Conservation (phyloP, 1,140 invertebrate species). For the Samia ricini region DNA sequence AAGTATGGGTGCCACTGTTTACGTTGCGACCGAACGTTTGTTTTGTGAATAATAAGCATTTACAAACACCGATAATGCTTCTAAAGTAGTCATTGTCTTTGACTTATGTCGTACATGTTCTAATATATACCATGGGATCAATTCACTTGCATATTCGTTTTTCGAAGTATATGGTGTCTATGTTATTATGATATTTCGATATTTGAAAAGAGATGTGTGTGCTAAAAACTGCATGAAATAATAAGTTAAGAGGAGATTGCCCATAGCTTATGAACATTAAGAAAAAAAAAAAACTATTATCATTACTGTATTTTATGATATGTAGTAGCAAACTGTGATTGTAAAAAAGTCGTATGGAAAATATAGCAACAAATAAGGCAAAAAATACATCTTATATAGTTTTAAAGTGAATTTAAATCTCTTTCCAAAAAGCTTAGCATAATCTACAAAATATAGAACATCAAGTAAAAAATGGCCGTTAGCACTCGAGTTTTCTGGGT, state of each 20-base stretch:
- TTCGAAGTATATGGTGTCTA: too few relatives aligned
- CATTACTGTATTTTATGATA: too few relatives aligned
- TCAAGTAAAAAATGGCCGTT: neutral
- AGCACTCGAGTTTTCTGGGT: neutral
- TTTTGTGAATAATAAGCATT: slow-evolving; percentile 3
- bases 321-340: too few relatives aligned
- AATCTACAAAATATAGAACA: neutral
- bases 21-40: slow-evolving; percentile 6
- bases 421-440: too few relatives aligned
- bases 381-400: too few relatives aligned
- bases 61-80: neutral
- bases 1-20: slow-evolving; percentile 12
- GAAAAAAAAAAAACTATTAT: too few relatives aligned
- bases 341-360: too few relatives aligned
- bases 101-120: neutral
- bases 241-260: neutral
- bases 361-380: too few relatives aligned
- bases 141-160: neutral
- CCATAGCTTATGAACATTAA: too few relatives aligned
- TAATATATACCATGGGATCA: neutral
- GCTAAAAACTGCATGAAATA: neutral
- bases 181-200: neutral
- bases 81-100: neutral
- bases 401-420: too few relatives aligned
- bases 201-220: neutral